Base-by-base conservation (phyloP, 1,140 invertebrate genomes). In the Piezodorus guildinii region DNA sequence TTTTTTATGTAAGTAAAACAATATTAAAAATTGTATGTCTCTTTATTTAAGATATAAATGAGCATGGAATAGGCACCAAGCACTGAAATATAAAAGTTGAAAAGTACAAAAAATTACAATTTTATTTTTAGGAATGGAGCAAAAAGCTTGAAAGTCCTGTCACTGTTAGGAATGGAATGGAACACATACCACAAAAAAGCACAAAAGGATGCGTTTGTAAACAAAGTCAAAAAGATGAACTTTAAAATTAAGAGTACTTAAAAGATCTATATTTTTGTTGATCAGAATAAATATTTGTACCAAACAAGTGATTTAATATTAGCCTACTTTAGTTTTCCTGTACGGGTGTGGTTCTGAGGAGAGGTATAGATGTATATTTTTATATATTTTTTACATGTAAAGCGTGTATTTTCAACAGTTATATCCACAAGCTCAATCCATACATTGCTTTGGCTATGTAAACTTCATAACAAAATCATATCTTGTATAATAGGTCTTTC, bases 151-250 rank as follows among this genome's bases (percentile, higher is more conserved):
- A 72, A 63, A 83, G 77, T 68, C 72, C 79, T 62, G 75, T 89
- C 25, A 74, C 74, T 66, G 72, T 90, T 17, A 70, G 81, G 46
- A 74, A 83, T 54, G 82, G 76, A 54, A 93, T 93, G 90, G 88
- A 91, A 71, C 73, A 81, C 72, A 83, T 92, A 45, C 75, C 78
- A 60, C 83, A 87, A 73, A 76, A 79, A 30, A 74, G 77, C 56
- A 72, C 79, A 66, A 66, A 70, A 69, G 71, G 72, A 44, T 77
- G 78, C 68, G 70, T 74, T 43, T 87, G 84, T 74, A 70, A 75
- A 67, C 69, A 63, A 61, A 65, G 15, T 66, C 17, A 61, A 63
- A 67, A 65, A 51, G 66, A 69, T 62, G 68, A 69, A 62, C 45
- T 69, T n/a, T 69, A 51, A 61, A 45, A 12, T 62, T 17, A 49